A percentile compares a stretch with the other conserved stretches of the same genome.
Conservation (phyloP, 2,888 invertebrate species). For the Malthinus seriepunctatus region DNA sequence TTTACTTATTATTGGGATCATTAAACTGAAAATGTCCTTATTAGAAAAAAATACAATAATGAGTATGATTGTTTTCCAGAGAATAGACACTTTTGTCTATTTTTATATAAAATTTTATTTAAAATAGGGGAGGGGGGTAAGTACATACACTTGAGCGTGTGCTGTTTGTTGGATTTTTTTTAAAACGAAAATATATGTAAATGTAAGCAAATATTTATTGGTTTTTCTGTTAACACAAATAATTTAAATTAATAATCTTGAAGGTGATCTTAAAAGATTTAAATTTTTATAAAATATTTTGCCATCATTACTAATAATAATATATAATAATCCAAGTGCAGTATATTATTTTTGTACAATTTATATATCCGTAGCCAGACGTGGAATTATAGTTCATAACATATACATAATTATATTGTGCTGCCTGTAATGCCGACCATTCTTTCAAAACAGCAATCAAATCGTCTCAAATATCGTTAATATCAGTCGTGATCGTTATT, state of each 20-base stretch:
- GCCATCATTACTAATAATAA: conserved; percentile 37
- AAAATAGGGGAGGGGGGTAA: too few species aligned
- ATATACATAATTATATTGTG: conserved; percentile 45
- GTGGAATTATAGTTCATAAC: conserved; percentile 46
- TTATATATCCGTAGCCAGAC: conserved; percentile 42
- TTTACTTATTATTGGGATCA: too few species aligned
- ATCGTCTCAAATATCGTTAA: conserved; percentile 38
- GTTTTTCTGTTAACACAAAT: too few species aligned
- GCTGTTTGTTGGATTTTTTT: too few species aligned
- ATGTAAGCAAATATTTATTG: too few species aligned
- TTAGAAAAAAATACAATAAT: too few species aligned
- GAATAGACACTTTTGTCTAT: too few species aligned
- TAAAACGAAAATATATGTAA: too few species aligned
- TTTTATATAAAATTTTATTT: too few species aligned
- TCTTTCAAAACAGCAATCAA: conserved; percentile 31
- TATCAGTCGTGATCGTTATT: conserved; percentile 37
- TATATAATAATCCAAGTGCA: conserved; percentile 42
- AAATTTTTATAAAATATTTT: conserved; percentile 24
- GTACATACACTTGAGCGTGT: too few species aligned
- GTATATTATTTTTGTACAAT: conserved; percentile 40
- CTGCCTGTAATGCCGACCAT: conserved; percentile 34
- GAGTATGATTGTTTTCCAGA: too few species aligned
- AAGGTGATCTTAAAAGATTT: conserved; percentile 18
- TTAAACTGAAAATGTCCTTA: too few species aligned
- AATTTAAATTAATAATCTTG: background rate